Evolutionary conservation across 37 sponge, comb jelly and placozoan species (phyloP), one percentile per base, ranked within the genome.

Genomic region (Cliona cf. orientalis): DNA sequence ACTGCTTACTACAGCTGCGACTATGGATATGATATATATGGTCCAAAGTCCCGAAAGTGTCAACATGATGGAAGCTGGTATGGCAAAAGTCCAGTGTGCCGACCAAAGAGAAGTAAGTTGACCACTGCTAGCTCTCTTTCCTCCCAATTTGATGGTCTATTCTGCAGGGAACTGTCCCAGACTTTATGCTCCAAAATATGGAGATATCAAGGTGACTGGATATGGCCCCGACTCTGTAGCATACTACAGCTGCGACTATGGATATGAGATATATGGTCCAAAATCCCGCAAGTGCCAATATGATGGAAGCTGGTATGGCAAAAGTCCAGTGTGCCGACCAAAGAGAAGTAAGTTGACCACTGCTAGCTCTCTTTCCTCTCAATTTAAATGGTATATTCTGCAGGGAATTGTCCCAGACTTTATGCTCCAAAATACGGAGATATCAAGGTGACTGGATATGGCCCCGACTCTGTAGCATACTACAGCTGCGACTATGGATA

Each of bases 211-310:
- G n/a, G 64, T 46, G 33, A 39, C 35, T 76, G 71, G 42, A 40
- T 44, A 19, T 23, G 39, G 0, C 72, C 82, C 35, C 6, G 66
- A 34, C 33, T 31, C 46, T n/a, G 67, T 31, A 29, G 86, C 86
- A 31, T 72, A 69, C 5, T 91, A 91, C 75, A 42, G 17, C 5
- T 91, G 92, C 44, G 53, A 86, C 72, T 26, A 42, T 26, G 87
- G 87, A 65, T 82, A 60, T 46, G 38, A 23, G 17, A 53, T 86
- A 53, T 57, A 67, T 57, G 92, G 92, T 25, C 44, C 45, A 21
- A 37, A n/a, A 0, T 14, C 12, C 43, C 59, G 92, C 25, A 46
- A 11, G 11, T 84, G 85, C 33, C 69, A 76, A 40, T 26, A 0
- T 29, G 68, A 66, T 68, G 77, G 85, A 53, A 43, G 68, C 38